Evolutionary conservation across 1,140 invertebrate genomes (phyloP), one percentile per base, ranked within the genome.

Genomic region (Galendromus occidentalis): DNA sequence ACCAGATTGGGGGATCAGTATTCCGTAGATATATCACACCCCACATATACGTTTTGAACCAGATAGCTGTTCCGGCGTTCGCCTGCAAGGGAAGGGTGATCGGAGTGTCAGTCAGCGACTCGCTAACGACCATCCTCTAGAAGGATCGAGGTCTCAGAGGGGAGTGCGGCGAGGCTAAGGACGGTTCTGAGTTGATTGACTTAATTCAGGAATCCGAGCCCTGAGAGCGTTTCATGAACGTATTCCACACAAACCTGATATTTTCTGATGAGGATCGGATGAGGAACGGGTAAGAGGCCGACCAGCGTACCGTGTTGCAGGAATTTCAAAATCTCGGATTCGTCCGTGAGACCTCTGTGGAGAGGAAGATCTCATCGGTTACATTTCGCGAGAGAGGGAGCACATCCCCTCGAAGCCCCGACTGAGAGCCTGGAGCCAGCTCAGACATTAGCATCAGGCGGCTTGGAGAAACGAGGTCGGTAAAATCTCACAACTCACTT

Each of bases 41-140:
- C 93, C 94, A 99, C 84, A 98, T 92, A 74, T 98, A 98, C 1
- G 93, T 98, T 64, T 93, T 80, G 78, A 99, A 98, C 95, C 95
- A 99, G 72, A 93, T 89, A 12, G 93, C 94, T 1, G 96, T 99
- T 41, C 92, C 94, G 51, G 85, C 83, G 77, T 99, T 99, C 14
- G 94, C 91, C 78, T 39, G 33, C 9, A 39, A 98, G 94, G 4
- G 33, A 39, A 39, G 9, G 4, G 9, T 9, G 33, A 39, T 39
- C 4, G 33, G 9, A 39, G 4, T 9, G 9, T 39, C 33, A 39
- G n/a, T n/a, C n/a, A n/a, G n/a, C n/a, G n/a, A n/a, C n/a, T n/a
- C n/a, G n/a, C n/a, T n/a, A n/a, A n/a, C n/a, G n/a, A n/a, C n/a
- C n/a, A n/a, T n/a, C n/a, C n/a, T n/a, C n/a, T n/a, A n/a, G n/a